Evolutionary conservation across 2,888 invertebrate species (phyloP).

Genomic region (Drosophila paracracens): DNA sequence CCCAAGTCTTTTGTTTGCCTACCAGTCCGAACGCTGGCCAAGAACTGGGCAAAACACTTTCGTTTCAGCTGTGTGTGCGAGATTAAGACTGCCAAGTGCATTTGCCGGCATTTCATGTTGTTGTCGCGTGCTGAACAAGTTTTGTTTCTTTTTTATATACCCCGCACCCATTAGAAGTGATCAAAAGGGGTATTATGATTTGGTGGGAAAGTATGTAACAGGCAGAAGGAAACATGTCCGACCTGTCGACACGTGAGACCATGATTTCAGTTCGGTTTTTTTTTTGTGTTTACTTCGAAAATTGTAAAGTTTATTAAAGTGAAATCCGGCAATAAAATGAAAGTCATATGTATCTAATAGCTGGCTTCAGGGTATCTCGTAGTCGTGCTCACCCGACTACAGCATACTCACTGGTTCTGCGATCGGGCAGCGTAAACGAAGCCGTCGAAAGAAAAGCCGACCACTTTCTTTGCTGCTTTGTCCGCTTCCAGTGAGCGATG

Average conservation of each 20-base stretch:
- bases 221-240: neutral
- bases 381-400: neutral
- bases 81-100: conserved; percentile 26
- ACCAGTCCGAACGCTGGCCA: conserved; percentile 20
- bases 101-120: conserved; percentile 41
- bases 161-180: neutral
- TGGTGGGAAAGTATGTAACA: neutral
- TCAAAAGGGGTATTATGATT: neutral
- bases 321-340: neutral
- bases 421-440: conserved; percentile 24
- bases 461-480: conserved; percentile 71
- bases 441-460: conserved; percentile 60
- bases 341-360: neutral
- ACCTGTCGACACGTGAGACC: neutral
- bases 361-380: neutral
- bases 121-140: conserved; percentile 68
- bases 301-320: neutral
- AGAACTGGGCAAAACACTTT: conserved; percentile 72
- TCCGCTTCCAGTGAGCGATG: conserved; percentile 58
- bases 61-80: conserved; percentile 51
- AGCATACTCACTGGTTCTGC: conserved; percentile 6
- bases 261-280: neutral
- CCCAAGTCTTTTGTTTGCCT: conserved; percentile 72
- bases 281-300: neutral
- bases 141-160: conserved; percentile 32